A percentile compares a stretch with the other conserved stretches of the same genome.
These are phyloP conservation scores for Sinocyclocheilus anshuiensis DNA, from an alignment of 2,113 vertebrate species.

Conservation along the genomic window DNA sequence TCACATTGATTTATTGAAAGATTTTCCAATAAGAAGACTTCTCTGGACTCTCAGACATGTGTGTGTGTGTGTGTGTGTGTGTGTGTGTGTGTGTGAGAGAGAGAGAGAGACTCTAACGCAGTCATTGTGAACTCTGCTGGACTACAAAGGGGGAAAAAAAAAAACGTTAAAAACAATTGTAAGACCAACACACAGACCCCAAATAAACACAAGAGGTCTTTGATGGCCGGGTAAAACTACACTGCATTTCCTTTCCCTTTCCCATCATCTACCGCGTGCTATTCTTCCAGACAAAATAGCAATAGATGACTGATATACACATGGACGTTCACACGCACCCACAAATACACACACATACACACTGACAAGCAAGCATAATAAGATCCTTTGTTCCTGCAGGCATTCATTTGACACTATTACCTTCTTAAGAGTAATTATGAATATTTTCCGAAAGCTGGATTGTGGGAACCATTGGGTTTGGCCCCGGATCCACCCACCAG, in stretches of 20 bases:
- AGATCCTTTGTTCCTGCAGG: conserved; percentile 73
- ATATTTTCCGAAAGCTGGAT: conserved; percentile 68
- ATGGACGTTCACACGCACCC: conserved; percentile 39
- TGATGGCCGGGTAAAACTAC: conserved; percentile 55
- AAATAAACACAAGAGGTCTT: conserved; percentile 52
- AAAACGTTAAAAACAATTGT: conserved; percentile 42
- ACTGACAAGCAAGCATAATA: conserved; percentile 73
- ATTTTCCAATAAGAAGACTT: conserved; percentile 83
- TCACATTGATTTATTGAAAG: conserved; percentile 88
- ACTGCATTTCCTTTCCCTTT: conserved; percentile 51
- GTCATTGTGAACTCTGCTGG: conserved; percentile 67
- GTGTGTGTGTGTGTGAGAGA: conserved; percentile 26
- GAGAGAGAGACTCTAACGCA: conserved; percentile 16
- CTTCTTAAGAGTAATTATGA: conserved; percentile 80
- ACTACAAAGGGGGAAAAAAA: conserved; percentile 56
- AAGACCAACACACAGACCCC: conserved; percentile 39
- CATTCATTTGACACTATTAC: conserved; percentile 80
- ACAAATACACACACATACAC: conserved; percentile 62
- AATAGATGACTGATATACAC: conserved; percentile 70
- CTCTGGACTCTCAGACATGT: conserved; percentile 68
- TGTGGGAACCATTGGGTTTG: conserved; percentile 70
- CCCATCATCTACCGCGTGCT: conserved; percentile 72
- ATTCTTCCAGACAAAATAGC: conserved; percentile 72
- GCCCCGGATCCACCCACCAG: conserved; percentile 48
- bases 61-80: conserved; percentile 27